phyloP scores from a whole-genome alignment of 2,797 vertebrate species.

The Fratercula arctica region DNA sequence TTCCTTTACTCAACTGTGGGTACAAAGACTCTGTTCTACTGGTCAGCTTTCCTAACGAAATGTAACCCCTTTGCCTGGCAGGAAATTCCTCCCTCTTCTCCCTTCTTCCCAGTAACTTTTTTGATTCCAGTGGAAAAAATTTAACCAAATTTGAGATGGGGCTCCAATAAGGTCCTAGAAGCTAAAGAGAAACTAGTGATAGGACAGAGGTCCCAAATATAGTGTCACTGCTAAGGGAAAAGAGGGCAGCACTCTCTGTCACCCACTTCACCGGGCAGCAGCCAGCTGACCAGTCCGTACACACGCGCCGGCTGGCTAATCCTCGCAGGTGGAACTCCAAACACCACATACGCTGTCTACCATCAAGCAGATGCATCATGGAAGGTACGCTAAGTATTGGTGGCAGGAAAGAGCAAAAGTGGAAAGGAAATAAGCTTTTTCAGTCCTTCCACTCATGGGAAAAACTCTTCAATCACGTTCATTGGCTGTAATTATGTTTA shows the following conservation, averaged over 20 bases:
- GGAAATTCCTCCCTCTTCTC: not conserved
- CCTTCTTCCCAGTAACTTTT: not conserved
- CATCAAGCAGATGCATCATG: not conserved
- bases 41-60: not conserved
- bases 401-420: not conserved
- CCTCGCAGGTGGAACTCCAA: accelerated
- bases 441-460: not conserved
- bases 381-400: not conserved
- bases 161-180: not conserved
- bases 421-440: not conserved
- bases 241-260: not conserved
- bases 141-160: not conserved
- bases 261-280: not conserved
- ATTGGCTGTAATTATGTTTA: not conserved
- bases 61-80: not conserved
- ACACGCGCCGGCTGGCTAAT: not conserved
- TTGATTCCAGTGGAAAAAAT: not conserved
- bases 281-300: not conserved
- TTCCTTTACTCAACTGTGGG: not conserved
- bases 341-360: not conserved
- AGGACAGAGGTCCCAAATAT: not conserved
- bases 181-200: not conserved
- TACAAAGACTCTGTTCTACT: not conserved
- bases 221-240: not conserved
- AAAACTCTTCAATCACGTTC: not conserved